Evolutionary conservation across 2,797 vertebrate species (phyloP).

Genomic region (Coccyzus lansbergi): DNA sequence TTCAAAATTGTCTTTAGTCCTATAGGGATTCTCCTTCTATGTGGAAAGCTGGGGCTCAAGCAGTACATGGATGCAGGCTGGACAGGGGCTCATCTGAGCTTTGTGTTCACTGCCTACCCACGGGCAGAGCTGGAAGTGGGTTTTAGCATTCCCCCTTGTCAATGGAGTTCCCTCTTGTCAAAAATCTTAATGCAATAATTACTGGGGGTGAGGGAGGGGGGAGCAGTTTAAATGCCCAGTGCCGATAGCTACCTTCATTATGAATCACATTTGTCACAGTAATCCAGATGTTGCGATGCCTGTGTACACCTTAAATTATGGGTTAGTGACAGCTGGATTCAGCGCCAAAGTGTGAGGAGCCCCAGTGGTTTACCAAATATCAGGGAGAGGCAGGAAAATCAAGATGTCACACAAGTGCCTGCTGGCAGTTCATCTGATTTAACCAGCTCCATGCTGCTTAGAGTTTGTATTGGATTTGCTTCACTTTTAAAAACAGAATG

Average conservation of each 20-base stretch:
- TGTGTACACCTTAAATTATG: neutral
- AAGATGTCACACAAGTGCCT: slow-evolving; percentile 13
- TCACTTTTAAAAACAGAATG: neutral
- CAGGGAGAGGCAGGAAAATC: slow-evolving; percentile 48
- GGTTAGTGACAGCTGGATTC: slow-evolving; percentile 13
- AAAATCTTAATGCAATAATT: neutral
- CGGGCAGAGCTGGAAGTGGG: neutral
- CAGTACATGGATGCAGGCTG: fast-evolving
- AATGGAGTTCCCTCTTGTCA: neutral
- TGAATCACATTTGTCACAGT: neutral
- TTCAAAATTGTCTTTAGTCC: neutral
- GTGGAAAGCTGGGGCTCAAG: neutral
- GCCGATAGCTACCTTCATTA: neutral
- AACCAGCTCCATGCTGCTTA: neutral
- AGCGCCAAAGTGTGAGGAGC: neutral
- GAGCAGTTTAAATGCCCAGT: neutral
- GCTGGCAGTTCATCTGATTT: neutral
- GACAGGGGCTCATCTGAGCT: fast-evolving
- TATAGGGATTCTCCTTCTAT: neutral
- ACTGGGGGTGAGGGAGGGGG: neutral
- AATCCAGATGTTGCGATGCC: neutral
- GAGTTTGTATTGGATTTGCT: neutral
- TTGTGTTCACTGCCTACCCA: neutral
- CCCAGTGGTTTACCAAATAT: slow-evolving; percentile 16
- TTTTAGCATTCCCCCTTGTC: neutral